Conservation (phyloP, 2,797 vertebrate species). For the Cynodonichthys magdalenae region DNA sequence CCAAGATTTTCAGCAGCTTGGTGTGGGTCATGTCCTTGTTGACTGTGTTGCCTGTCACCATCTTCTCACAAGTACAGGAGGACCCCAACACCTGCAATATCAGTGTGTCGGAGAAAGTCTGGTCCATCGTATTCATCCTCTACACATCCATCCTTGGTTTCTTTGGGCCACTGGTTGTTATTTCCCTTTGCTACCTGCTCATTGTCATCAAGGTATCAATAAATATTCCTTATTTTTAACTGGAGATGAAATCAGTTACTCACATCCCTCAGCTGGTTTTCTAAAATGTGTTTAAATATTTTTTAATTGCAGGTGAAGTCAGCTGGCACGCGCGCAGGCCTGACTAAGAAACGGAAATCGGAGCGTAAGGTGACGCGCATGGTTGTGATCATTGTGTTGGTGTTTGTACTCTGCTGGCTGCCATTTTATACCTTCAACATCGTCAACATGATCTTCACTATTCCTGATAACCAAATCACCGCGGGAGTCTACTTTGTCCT, state of each 20-base stretch:
- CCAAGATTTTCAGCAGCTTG: conserved; percentile 84
- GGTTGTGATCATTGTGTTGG: conserved; percentile 94
- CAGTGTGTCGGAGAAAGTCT: conserved; percentile 86
- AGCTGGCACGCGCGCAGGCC: conserved; percentile 82
- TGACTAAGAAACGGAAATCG: conserved; percentile 83
- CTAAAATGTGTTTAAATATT: conserved; percentile 17
- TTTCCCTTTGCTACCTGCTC: conserved; percentile 92
- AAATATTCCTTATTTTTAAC: background rate
- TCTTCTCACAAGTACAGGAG: conserved; percentile 88
- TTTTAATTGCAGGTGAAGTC: conserved; percentile 80
- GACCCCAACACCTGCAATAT: conserved; percentile 89
- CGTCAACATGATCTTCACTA: conserved; percentile 87
- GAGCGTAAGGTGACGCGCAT: conserved; percentile 93
- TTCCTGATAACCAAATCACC: conserved; percentile 83
- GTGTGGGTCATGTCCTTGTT: conserved; percentile 90
- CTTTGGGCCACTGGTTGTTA: conserved; percentile 89
- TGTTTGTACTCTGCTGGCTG: conserved; percentile 93
- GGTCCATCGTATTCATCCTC: conserved; percentile 89
- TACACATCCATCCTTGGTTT: conserved; percentile 91
- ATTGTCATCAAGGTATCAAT: conserved; percentile 88
- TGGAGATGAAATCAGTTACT: background rate
- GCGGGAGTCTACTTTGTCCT: conserved; percentile 86
- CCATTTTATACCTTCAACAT: conserved; percentile 93
- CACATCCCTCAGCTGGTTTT: background rate
- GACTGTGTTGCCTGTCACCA: conserved; percentile 88